Percentiles rank a stretch among this genome's conserved stretches.
Conservation (phyloP, 2,113 vertebrate genomes). For the Oreotragus oreotragus region DNA sequence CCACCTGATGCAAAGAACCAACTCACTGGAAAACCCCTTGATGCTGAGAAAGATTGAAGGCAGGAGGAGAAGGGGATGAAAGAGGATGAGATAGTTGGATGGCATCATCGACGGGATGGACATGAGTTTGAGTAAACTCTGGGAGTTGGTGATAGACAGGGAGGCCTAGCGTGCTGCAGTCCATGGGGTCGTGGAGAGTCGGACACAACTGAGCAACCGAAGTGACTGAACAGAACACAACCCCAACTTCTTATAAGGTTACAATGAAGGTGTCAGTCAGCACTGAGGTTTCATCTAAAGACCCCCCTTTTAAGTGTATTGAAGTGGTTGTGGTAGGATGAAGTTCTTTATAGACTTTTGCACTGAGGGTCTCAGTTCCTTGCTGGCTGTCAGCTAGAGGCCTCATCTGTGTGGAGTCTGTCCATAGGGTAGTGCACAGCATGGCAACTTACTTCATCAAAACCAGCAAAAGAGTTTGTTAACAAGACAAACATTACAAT, state of each 20-base stretch:
- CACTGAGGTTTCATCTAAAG: not conserved
- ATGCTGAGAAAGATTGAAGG: not conserved
- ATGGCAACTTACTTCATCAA: not conserved
- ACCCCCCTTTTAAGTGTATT: not conserved
- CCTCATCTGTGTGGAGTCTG: not conserved
- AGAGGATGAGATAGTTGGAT: not conserved
- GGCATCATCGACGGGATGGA: accelerated
- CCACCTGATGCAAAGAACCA: accelerated
- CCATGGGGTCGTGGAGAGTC: accelerated
- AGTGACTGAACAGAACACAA: not conserved
- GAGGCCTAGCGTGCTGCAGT: not conserved
- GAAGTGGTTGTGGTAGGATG: not conserved
- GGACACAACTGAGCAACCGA: not conserved
- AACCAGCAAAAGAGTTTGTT: not conserved
- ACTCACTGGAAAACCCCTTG: not conserved
- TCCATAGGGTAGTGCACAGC: not conserved
- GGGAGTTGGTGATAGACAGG: not conserved
- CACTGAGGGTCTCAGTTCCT: not conserved
- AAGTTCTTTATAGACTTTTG: not conserved
- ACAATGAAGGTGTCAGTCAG: not conserved
- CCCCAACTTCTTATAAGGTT: not conserved
- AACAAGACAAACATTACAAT: not conserved
- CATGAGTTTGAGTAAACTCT: not conserved
- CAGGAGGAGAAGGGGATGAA: accelerated
- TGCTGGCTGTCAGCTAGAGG: not conserved